A percentile compares a stretch with the other conserved stretches of the same genome.
These are phyloP conservation scores for Pygoscelis antarcticus DNA, from an alignment of 2,113 vertebrate genomes.

Conservation along the genomic window DNA sequence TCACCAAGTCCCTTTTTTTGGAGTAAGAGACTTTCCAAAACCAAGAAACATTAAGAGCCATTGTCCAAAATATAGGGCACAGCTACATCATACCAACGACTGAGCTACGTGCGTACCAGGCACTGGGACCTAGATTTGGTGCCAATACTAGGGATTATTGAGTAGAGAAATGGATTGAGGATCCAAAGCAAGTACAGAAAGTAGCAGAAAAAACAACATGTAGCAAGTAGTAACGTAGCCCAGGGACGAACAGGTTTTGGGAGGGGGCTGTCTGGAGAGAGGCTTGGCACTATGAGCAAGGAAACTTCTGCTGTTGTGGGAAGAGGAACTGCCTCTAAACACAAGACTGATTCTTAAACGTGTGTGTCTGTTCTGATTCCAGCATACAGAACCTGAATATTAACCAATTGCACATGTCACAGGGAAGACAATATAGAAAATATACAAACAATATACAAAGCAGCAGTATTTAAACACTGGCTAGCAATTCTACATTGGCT, in stretches of 20 bases:
- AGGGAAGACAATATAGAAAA: background rate
- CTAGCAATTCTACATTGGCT: background rate
- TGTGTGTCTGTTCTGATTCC: background rate
- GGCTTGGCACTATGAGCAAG: background rate
- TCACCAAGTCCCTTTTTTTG: background rate
- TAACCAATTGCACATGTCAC: background rate
- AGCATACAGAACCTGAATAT: background rate
- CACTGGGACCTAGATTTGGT: background rate
- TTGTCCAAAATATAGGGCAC: background rate
- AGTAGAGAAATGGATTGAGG: background rate
- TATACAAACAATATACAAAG: background rate
- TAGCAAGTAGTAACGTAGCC: background rate
- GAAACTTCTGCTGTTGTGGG: background rate
- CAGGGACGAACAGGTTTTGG: background rate
- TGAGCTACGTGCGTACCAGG: rapidly evolving
- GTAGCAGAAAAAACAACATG: background rate
- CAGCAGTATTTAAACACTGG: background rate
- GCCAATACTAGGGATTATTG: background rate
- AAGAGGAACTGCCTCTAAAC: background rate
- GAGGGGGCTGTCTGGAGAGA: background rate
- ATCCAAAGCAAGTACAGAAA: background rate
- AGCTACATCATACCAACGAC: background rate
- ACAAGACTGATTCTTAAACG: background rate
- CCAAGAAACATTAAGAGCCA: background rate
- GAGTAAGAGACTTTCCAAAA: background rate